Percentiles rank a stretch among this genome's conserved stretches.
Evolutionary conservation across 2,113 vertebrate genomes (phyloP).

Genomic region (Hyaena hyaena): DNA sequence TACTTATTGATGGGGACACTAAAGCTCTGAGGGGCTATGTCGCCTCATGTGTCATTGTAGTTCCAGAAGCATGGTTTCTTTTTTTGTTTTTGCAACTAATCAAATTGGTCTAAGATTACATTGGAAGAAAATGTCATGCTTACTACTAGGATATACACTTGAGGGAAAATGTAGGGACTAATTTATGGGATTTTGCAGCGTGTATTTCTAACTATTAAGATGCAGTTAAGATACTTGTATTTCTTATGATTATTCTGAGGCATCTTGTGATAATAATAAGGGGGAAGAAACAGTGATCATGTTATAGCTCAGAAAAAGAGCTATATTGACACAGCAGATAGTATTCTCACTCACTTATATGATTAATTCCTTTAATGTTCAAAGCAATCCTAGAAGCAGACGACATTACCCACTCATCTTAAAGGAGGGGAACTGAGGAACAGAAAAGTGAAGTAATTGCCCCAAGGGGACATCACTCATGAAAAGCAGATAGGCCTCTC

Average conservation of each 20-base stretch:
- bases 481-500: not conserved
- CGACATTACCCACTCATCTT: not conserved
- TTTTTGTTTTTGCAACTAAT: not conserved
- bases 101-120: not conserved
- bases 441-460: not conserved
- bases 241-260: constrained; percentile 10
- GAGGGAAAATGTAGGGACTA: not conserved
- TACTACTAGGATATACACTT: not conserved
- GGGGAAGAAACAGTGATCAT: not conserved
- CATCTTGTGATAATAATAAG: not conserved
- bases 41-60: not conserved
- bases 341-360: not conserved
- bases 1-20: not conserved
- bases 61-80: not conserved
- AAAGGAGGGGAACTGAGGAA: not conserved
- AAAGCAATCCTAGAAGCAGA: not conserved
- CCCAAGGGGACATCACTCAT: not conserved
- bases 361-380: not conserved
- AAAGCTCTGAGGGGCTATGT: not conserved
- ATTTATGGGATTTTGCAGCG: not conserved
- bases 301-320: not conserved
- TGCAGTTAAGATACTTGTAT: not conserved
- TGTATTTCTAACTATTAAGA: constrained; percentile 33
- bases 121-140: not conserved
- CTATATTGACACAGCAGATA: not conserved